Evolutionary conservation across 2,797 vertebrate genomes (phyloP).

Genomic region (Nannoperca obscura): DNA sequence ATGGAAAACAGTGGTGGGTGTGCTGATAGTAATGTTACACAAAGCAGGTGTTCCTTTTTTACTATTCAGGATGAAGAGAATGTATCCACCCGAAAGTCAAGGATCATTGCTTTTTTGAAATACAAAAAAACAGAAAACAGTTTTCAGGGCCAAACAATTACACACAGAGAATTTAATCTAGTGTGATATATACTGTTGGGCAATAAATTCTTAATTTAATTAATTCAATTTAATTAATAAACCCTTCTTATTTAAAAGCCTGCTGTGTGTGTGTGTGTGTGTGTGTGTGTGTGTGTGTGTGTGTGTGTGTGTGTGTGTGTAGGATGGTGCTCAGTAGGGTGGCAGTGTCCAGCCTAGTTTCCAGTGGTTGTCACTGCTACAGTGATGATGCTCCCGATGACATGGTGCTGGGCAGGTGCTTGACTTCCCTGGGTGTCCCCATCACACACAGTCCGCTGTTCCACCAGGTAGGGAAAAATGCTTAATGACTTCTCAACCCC

Average conservation of each 20-base stretch:
- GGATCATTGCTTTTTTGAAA: constrained; percentile 1
- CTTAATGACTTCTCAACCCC: background rate
- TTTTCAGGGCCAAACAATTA: background rate
- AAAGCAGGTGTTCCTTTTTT: background rate
- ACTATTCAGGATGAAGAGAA: background rate
- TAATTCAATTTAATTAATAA: too few species aligned
- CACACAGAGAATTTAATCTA: background rate
- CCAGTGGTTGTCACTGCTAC: constrained; percentile 90
- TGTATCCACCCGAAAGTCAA: background rate
- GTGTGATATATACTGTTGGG: background rate
- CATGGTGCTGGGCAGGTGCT: constrained; percentile 96
- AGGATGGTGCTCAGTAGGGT: constrained; percentile 93
- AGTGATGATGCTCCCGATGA: constrained; percentile 93
- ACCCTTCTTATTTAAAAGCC: background rate
- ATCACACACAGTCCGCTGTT: constrained; percentile 94
- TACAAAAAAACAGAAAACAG: background rate
- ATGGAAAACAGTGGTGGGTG: background rate
- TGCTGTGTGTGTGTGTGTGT: constrained; percentile 5
- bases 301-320: constrained; percentile 16
- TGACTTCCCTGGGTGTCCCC: constrained; percentile 87
- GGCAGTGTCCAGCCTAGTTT: constrained; percentile 86
- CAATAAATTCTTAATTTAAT: too few species aligned
- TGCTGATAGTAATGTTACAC: background rate
- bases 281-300: background rate
- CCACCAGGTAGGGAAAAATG: constrained; percentile 88